Percentiles rank a stretch among this genome's conserved stretches.
phyloP scores from a whole-genome alignment of 2,113 vertebrate species.

The Notothenia rossii region DNA sequence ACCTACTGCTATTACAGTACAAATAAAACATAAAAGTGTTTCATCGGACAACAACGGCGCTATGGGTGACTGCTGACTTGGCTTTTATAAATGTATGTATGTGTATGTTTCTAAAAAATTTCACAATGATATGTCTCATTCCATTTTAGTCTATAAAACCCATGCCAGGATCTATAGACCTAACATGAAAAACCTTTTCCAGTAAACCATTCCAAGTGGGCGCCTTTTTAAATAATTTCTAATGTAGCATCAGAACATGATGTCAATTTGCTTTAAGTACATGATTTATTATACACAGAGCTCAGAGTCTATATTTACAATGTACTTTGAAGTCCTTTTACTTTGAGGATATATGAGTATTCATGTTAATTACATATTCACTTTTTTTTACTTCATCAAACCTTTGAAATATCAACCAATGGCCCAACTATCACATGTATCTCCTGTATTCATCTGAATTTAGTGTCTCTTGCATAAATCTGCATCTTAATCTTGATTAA shows the following conservation, averaged over 20 bases:
- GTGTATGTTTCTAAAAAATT: background rate
- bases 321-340: background rate
- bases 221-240: background rate
- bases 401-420: background rate
- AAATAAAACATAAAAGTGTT: background rate
- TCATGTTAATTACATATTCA: background rate
- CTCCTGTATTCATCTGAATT: background rate
- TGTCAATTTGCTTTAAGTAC: background rate
- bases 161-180: constrained; percentile 14
- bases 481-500: background rate
- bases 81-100: constrained; percentile 8
- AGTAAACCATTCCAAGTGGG: background rate
- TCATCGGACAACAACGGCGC: too few species aligned
- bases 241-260: background rate
- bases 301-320: background rate
- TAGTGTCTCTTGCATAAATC: background rate
- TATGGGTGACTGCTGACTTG: constrained; percentile 7
- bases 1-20: background rate
- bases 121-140: background rate
- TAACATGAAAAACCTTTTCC: constrained; percentile 1
- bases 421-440: background rate
- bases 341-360: background rate
- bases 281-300: background rate
- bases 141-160: constrained; percentile 1
- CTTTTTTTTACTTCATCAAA: background rate